phyloP scores from a whole-genome alignment of 2,888 invertebrate species.

The Harpagoxenus sublaevis region DNA sequence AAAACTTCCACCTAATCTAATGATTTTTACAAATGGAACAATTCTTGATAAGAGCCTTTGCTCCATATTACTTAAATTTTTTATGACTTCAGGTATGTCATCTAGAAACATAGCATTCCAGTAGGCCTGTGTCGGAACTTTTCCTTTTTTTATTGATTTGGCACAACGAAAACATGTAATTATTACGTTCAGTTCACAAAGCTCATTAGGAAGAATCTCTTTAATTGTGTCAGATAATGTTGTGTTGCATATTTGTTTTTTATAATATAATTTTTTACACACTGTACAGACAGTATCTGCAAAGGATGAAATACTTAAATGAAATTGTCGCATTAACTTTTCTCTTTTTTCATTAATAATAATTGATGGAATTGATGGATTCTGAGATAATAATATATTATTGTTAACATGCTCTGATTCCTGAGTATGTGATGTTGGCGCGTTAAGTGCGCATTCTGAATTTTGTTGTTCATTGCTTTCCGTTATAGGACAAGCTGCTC shows the following conservation, averaged over 20 bases:
- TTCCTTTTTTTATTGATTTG: background rate
- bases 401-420: no score
- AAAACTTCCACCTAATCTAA: conserved; percentile 3
- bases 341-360: no score
- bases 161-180: background rate
- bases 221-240: background rate
- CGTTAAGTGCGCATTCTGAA: no score
- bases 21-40: background rate
- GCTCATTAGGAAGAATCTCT: background rate
- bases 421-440: no score
- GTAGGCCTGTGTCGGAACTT: background rate
- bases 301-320: background rate
- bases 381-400: no score
- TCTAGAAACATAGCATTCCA: conserved; percentile 17
- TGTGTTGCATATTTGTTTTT: background rate
- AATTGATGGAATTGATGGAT: no score
- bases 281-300: background rate
- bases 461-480: no score
- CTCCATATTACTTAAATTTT: background rate
- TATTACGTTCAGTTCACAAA: background rate
- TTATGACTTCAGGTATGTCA: background rate
- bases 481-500: no score
- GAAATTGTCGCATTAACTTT: no score
- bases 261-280: conserved; percentile 4
- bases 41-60: background rate